Base-by-base conservation (phyloP, 2,797 vertebrate species). In the Odontamblyopus rebecca region DNA sequence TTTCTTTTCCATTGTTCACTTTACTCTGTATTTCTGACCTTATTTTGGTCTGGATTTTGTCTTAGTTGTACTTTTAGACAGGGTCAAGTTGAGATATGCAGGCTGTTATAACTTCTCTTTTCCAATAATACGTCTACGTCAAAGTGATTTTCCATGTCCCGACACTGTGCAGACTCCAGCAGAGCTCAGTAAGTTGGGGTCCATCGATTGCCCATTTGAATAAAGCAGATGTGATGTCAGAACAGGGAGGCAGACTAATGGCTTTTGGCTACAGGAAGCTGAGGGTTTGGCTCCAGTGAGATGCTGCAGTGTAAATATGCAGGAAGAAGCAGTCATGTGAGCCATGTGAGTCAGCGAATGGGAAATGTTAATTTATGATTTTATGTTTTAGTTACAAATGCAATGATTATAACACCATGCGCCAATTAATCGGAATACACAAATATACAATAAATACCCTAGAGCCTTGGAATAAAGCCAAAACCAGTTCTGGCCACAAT, bases 141-240 rank as follows among this genome's bases (percentile, higher is more conserved):
- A 76, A 80, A 90, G 81, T 73, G 77, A 74, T 80, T 89, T 87
- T 87, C 75, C 69, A 0, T 85, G 70, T 81, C 76, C 13, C 38
- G 44, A 11, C 74, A 69, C 23, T 30, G 32, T 69, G 72, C 71
- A 77, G 77, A 72, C 60, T 68, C 2, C 2, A 68, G 73, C 26
- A 54, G 78, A 41, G 71, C 59, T n/a, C 67, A 72, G 69, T 68
- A 84, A 67, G 82, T 44, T 35, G 30, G 15, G 60, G 50, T 69
- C 32, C 67, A 82, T 85, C 78, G 81, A 89, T 85, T 79, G 61
- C 78, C 48, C 51, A 61, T 68, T 80, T 91, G 48, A 86, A 88
- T 90, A 81, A 83, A 86, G 76, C 60, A 85, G 71, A 60, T 6
- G 70, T 70, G 70, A 82, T 79, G 78, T 75, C 60, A 77, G 48